Conservation (phyloP, 2,113 vertebrate species). For the Peromyscus californicus region DNA sequence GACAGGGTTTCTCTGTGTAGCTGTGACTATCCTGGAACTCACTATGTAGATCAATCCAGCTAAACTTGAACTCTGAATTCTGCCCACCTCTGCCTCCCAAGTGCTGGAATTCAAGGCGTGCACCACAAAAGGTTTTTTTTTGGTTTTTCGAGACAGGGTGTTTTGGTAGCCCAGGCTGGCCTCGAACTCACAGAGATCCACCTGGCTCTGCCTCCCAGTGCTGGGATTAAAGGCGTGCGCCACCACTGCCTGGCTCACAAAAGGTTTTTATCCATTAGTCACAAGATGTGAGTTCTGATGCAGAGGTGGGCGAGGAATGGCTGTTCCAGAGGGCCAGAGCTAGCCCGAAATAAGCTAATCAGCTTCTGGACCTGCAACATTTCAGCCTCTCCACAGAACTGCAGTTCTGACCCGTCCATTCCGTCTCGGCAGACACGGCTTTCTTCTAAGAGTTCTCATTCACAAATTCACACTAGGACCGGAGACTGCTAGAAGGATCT, state of each 20-base stretch:
- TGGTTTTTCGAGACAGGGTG: too few relatives aligned
- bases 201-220: too few relatives aligned
- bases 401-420: not conserved
- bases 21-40: too few relatives aligned
- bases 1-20: too few relatives aligned
- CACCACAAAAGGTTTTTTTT: not conserved
- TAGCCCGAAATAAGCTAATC: not conserved
- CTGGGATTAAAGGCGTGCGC: too few relatives aligned
- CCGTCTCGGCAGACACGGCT: not conserved
- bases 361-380: not conserved
- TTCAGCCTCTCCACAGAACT: not conserved
- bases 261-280: not conserved
- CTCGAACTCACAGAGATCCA: too few relatives aligned
- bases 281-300: not conserved
- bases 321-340: not conserved
- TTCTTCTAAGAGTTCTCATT: not conserved
- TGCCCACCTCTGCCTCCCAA: too few relatives aligned
- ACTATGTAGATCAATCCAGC: too few relatives aligned
- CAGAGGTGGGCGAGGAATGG: not conserved
- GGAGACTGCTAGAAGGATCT: not conserved
- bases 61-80: too few relatives aligned
- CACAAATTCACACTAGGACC: not conserved
- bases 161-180: too few relatives aligned
- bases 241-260: too few relatives aligned
- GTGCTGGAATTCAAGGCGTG: too few relatives aligned